These are phyloP conservation scores for Eilema griseolum DNA, from an alignment of 2,888 invertebrate species.

Conservation along the genomic window DNA sequence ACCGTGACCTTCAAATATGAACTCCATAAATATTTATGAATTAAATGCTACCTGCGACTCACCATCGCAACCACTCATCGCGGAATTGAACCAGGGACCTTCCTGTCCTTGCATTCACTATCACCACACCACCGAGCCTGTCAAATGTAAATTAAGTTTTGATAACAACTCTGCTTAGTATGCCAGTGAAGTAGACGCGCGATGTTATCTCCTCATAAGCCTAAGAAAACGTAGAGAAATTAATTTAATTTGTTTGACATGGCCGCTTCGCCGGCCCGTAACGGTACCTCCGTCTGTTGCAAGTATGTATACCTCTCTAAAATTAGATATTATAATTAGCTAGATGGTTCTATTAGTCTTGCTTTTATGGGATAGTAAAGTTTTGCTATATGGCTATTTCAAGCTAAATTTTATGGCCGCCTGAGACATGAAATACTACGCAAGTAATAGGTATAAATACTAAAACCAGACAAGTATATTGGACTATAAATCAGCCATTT, in stretches of 20 bases:
- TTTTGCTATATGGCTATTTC: not conserved
- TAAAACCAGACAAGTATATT: no score
- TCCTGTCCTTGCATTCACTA: not conserved
- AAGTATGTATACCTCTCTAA: not conserved
- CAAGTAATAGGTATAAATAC: not conserved
- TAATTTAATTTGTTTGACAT: slow-evolving; percentile 13
- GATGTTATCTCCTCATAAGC: slow-evolving; percentile 4
- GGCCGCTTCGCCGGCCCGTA: slow-evolving; percentile 3
- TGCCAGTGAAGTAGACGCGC: not conserved
- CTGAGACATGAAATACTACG: not conserved
- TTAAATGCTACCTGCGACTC: not conserved
- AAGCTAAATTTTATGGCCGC: not conserved
- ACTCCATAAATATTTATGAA: no score
- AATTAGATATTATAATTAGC: slow-evolving; percentile 17
- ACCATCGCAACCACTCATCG: not conserved
- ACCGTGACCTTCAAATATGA: no score
- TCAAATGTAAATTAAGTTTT: slow-evolving; percentile 1
- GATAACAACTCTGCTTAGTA: slow-evolving; percentile 1
- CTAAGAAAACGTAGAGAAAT: slow-evolving; percentile 1
- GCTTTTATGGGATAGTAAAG: not conserved
- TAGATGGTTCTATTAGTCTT: slow-evolving; percentile 1
- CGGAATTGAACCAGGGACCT: not conserved
- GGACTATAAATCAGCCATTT: not conserved
- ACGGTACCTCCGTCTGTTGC: slow-evolving; percentile 2
- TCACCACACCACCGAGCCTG: not conserved